Conservation (phyloP, 2,888 invertebrate genomes). For the Octodonta nipae region DNA sequence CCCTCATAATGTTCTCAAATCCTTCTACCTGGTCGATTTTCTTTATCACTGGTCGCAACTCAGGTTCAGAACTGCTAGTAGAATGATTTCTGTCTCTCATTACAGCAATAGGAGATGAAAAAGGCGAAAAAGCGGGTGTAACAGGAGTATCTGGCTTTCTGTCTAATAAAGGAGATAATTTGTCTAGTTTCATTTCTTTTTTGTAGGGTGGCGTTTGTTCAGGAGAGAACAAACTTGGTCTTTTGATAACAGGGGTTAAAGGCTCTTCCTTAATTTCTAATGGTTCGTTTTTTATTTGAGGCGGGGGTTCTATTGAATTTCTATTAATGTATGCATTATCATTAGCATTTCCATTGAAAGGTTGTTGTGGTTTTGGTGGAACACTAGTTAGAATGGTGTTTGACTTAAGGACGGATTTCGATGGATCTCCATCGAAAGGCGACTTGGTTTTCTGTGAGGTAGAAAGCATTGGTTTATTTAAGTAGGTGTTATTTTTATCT, state of each 20-base stretch:
- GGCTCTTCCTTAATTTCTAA: background rate
- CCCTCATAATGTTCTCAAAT: conserved; percentile 46
- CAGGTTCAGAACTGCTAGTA: conserved; percentile 44
- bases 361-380: conserved; percentile 5
- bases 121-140: conserved; percentile 18
- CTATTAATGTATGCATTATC: background rate
- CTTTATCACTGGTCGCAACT: conserved; percentile 47
- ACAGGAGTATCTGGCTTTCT: conserved; percentile 4
- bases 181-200: conserved; percentile 34
- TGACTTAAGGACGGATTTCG: conserved; percentile 32
- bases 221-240: conserved; percentile 53
- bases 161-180: conserved; percentile 6
- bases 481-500: conserved; percentile 25
- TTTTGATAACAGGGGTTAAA: conserved; percentile 31
- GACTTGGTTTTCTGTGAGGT: conserved; percentile 32
- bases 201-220: conserved; percentile 40
- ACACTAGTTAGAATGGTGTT: conserved; percentile 7
- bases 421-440: conserved; percentile 25
- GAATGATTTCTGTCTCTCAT: conserved; percentile 30
- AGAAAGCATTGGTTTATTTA: conserved; percentile 27
- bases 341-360: too few species aligned
- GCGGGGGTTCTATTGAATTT: background rate
- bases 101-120: conserved; percentile 15
- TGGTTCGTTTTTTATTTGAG: conserved; percentile 3
- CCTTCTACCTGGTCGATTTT: conserved; percentile 50